These are phyloP conservation scores for Parnassius glacialis DNA, from an alignment of 2,888 invertebrate species.

Conservation along the genomic window DNA sequence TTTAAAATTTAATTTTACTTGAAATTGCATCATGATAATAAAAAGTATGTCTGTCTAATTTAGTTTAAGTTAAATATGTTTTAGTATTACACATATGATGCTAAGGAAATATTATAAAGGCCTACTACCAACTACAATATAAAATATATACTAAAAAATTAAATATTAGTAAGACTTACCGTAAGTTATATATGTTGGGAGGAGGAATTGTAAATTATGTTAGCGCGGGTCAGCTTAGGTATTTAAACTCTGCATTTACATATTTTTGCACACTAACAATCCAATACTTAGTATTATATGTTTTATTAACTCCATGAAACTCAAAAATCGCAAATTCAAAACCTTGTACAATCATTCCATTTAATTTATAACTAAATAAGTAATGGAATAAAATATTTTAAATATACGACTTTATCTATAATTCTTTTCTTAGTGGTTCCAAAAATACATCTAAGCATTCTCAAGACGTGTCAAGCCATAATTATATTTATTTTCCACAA, in stretches of 20 bases:
- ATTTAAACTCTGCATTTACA: neutral
- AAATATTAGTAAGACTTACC: neutral
- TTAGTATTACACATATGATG: too few species aligned
- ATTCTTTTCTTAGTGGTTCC: neutral
- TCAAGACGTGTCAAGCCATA: slow-evolving; percentile 11
- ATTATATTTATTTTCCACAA: slow-evolving; percentile 9
- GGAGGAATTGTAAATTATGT: neutral
- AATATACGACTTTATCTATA: neutral
- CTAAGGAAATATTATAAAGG: too few species aligned
- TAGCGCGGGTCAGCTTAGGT: neutral
- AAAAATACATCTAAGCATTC: neutral
- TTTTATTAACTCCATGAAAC: neutral
- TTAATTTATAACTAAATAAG: slow-evolving; percentile 10
- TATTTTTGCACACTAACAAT: neutral
- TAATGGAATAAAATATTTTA: neutral
- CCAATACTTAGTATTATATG: neutral
- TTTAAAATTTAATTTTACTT: too few species aligned
- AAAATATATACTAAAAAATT: too few species aligned
- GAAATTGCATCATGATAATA: too few species aligned
- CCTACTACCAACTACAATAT: too few species aligned
- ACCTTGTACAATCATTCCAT: slow-evolving; percentile 13
- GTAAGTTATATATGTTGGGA: neutral
- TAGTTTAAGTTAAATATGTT: too few species aligned
- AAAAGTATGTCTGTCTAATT: too few species aligned
- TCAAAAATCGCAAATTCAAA: slow-evolving; percentile 3